A percentile compares a stretch with the other conserved stretches of the same genome.
Conservation (phyloP, 2,888 invertebrate genomes). For the Pristionchus exspectatus region DNA sequence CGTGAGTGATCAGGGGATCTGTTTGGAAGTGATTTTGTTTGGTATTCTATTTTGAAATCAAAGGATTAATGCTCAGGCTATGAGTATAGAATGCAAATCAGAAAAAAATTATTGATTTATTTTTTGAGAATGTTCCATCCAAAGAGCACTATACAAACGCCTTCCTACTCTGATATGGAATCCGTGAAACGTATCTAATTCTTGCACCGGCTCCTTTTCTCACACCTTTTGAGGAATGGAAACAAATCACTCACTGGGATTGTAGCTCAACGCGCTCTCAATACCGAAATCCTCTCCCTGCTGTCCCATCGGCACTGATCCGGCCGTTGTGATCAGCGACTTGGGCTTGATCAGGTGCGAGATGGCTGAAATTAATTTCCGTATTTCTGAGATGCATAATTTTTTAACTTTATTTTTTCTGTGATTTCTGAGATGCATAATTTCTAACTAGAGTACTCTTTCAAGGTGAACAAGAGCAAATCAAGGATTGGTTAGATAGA, state of each 20-base stretch:
- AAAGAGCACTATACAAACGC: too few species aligned
- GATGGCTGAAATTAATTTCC: neutral
- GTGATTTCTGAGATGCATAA: neutral
- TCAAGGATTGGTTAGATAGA: too few species aligned
- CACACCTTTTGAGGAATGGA: neutral
- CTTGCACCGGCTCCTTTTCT: neutral
- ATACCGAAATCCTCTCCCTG: neutral
- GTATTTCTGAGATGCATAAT: neutral
- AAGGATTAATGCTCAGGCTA: too few species aligned
- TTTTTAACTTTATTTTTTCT: too few species aligned
- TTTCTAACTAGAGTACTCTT: neutral
- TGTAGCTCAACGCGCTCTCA: neutral
- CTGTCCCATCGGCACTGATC: neutral
- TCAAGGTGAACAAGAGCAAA: neutral
- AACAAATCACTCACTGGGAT: constrained; percentile 3
- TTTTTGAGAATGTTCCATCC: too few species aligned
- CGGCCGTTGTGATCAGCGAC: neutral
- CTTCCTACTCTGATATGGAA: too few species aligned
- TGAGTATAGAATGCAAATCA: neutral
- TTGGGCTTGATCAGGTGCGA: constrained; percentile 34
- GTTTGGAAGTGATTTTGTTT: neutral
- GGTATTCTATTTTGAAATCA: too few species aligned
- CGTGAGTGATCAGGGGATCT: neutral
- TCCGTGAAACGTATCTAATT: neutral
- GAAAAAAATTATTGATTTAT: too few species aligned